Conservation (phyloP, 2,113 vertebrate species). For the Turdus rufiventris region DNA sequence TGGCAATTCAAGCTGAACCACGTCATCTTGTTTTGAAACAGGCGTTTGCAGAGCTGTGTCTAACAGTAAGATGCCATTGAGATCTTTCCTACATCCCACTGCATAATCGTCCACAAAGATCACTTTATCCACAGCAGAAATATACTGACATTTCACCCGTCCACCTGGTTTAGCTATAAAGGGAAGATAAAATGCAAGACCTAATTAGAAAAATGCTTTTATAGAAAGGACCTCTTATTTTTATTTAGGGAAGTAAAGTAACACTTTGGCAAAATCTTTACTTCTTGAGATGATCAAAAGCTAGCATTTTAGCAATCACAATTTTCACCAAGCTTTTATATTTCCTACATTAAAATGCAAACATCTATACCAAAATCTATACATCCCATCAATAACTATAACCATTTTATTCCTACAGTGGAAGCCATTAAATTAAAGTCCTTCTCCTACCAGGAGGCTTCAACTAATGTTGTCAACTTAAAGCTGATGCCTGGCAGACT, state of each 20-base stretch:
- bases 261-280: not conserved
- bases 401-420: not conserved
- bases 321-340: not conserved
- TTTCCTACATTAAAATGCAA: not conserved
- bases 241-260: not conserved
- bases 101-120: slow-evolving; percentile 98
- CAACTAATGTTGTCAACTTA: not conserved
- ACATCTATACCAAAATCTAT: not conserved
- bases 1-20: slow-evolving; percentile 95
- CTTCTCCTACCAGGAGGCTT: not conserved
- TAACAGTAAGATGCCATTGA: slow-evolving; percentile 96
- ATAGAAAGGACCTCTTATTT: not conserved
- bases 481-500: not conserved
- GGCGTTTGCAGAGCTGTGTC: slow-evolving; percentile 97
- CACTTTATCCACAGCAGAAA: slow-evolving; percentile 97
- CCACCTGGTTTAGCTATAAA: slow-evolving; percentile 91
- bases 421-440: not conserved
- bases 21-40: slow-evolving; percentile 93
- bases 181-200: slow-evolving; percentile 22
- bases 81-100: slow-evolving; percentile 97
- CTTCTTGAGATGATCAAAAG: not conserved
- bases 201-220: not conserved
- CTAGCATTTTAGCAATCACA: not conserved
- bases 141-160: slow-evolving; percentile 96
- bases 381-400: not conserved